Evolutionary conservation across 2,797 vertebrate genomes (phyloP), one percentile per base, ranked within the genome.

Genomic region (Pempheris klunzingeri): DNA sequence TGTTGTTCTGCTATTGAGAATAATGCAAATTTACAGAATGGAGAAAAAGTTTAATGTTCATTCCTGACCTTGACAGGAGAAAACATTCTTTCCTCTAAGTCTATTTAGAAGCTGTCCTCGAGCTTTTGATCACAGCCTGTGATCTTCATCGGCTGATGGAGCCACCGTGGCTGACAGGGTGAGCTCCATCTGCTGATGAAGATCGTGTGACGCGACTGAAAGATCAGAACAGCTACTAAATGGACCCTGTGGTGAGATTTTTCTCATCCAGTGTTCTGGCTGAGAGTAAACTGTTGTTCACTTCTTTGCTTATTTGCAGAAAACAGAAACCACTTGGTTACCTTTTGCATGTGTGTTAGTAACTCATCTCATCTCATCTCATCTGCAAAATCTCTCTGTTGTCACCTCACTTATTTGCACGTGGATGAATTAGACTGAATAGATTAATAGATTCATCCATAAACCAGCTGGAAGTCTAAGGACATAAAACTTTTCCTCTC

Each of bases 401-500:
- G n/a, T 26, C 13, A 2, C 26, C 8, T 15, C 11, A 2, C 3
- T 44, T 17, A 17, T 17, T 11, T 24, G 5, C 18, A 22, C 4
- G 20, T 57, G 18, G 14, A 34, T 26, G 10, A 74, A 20, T 1
- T 22, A 28, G 2, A 32, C 10, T 18, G 4, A 36, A 32, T 26
- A 1, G 18, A 44, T 30, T 22, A 0, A 44, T 44, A n/a, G 38
- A 71, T 28, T 43, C 15, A 68, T 43, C 55, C 24, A 6, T 44
- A 7, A 63, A 44, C 24, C 12, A 39, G 22, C 58, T 52, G 36
- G 39, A 15, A 59, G 54, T 30, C 54, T 14, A 13, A 41, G n/a
- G 32, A 57, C 44, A 47, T 70, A 73, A 77, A 71, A 74, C 74
- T n/a, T 47, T 18, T 32, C 50, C 30, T 52, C 14, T 70, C 1